These are phyloP conservation scores for Marisa cornuarietis DNA, from an alignment of 1,140 invertebrate species.

Conservation along the genomic window DNA sequence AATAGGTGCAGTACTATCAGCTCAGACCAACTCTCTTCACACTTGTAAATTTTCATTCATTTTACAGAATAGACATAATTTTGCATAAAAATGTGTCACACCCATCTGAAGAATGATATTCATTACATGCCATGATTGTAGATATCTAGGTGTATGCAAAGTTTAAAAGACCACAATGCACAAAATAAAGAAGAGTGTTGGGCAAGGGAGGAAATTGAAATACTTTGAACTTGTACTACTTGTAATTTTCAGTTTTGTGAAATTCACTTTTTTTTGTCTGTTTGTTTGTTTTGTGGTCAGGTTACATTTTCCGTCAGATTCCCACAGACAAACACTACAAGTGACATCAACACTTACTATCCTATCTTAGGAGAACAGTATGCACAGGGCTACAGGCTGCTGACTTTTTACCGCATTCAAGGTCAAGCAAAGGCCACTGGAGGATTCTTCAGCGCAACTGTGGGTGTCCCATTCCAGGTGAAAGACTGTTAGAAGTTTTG, in stretches of 20 bases:
- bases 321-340: slow-evolving; percentile 18
- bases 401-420: slow-evolving; percentile 39
- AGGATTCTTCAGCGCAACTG: background rate
- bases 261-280: too few species aligned
- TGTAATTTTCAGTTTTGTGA: background rate
- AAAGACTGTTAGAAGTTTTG: background rate
- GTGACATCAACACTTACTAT: slow-evolving; percentile 38
- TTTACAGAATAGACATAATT: too few species aligned
- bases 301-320: slow-evolving; percentile 24
- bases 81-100: background rate
- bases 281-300: background rate
- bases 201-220: background rate
- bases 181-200: background rate
- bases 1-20: too few species aligned
- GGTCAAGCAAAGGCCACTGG: slow-evolving; percentile 6
- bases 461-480: slow-evolving; percentile 15
- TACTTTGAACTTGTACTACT: background rate
- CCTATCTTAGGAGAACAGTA: slow-evolving; percentile 31
- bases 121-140: background rate
- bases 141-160: background rate
- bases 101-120: too few species aligned
- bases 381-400: slow-evolving; percentile 29
- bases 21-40: too few species aligned
- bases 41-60: too few species aligned
- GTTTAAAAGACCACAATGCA: background rate